These are phyloP conservation scores for Drosophila athabasca DNA, from an alignment of 1,140 invertebrate genomes.

Conservation along the genomic window DNA sequence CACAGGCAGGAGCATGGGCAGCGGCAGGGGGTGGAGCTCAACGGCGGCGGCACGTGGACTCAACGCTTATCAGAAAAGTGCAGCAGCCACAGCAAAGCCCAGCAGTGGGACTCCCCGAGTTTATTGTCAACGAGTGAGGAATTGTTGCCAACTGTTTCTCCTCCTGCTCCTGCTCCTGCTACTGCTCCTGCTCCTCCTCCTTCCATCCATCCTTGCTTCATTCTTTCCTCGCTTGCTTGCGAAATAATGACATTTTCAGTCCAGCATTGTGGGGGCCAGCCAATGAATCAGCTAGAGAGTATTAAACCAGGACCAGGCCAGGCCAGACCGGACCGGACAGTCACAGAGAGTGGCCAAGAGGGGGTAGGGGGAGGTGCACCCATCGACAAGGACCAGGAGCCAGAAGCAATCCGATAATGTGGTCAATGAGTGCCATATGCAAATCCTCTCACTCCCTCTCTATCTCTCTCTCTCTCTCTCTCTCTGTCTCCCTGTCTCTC, in stretches of 20 bases:
- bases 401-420: constrained; percentile 50
- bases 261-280: constrained; percentile 47
- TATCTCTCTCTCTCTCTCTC: constrained; percentile 15
- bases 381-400: background rate
- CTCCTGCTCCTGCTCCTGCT: background rate
- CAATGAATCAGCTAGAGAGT: constrained; percentile 64
- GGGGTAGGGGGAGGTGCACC: no score
- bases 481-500: constrained; percentile 15
- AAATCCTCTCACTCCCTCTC: constrained; percentile 33
- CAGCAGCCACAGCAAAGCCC: constrained; percentile 37
- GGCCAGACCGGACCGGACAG: background rate
- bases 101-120: constrained; percentile 5
- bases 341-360: no score
- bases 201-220: background rate
- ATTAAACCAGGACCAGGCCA: background rate
- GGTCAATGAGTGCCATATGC: constrained; percentile 58
- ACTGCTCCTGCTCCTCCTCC: no score
- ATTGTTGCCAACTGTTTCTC: constrained; percentile 5
- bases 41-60: constrained; percentile 36
- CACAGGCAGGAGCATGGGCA: background rate
- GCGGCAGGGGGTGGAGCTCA: background rate
- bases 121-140: constrained; percentile 56
- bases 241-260: constrained; percentile 64
- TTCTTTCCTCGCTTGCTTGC: constrained; percentile 7
- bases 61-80: constrained; percentile 70